Evolutionary conservation across 2,888 invertebrate species (phyloP), one percentile per base, ranked within the genome.

Genomic region (Lysandra bellargus): DNA sequence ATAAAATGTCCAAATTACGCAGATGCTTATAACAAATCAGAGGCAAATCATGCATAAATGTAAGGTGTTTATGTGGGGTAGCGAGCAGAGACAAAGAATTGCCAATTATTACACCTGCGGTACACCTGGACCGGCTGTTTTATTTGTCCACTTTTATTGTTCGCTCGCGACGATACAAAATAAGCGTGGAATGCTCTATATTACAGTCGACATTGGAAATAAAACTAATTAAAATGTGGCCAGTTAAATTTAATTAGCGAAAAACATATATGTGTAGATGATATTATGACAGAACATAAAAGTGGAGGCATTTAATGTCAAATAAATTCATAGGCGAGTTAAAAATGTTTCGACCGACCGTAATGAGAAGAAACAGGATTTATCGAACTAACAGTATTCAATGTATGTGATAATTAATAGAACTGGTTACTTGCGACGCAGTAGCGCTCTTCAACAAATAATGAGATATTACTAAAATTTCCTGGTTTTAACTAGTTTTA

Each of bases 91-190:
- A 94, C 94, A 94, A 94, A 94, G 94, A 93, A 92, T 94, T 90
- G 94, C 90, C 93, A 93, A 93, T 94, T 93, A 94, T 91, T 94
- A 91, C 94, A 94, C 94, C 94, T 94, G 94, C 93, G 86, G 88
- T 87, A 89, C 94, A 93, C 90, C 94, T 94, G 94, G 91, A 85
- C 90, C 91, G 91, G 91, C 89, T 92, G 91, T 92, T 92, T 93
- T 93, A 93, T 94, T 94, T 94, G 92, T 93, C 93, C 92, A 93
- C 92, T 94, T 93, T 94, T 94, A 92, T 93, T 94, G 92, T 92
- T 91, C 88, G 87, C 89, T 89, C 90, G 87, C 88, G 88, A 88
- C 87, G 88, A 87, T 85, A 86, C 87, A 87, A 88, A 87, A 88
- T 88, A 87, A 88, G 87, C 86, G 72, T 80, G 72, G 80, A 83